Evolutionary conservation across 2,888 invertebrate genomes (phyloP), one percentile per base, ranked within the genome.

Genomic region (Agrenia bidenticulata): DNA sequence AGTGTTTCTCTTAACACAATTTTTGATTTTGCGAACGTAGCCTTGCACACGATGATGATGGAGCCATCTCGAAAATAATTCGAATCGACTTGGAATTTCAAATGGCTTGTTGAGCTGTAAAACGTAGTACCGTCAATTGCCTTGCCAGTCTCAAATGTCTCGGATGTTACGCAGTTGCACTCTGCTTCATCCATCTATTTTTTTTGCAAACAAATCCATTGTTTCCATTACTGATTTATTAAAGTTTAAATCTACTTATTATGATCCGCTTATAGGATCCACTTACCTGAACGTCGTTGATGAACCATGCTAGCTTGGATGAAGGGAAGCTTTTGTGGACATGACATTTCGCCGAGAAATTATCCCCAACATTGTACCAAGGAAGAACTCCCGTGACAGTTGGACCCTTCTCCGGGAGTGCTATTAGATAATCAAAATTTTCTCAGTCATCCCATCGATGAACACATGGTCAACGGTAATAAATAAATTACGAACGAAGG

Each of bases 321-420:
- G 72, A 57, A n/a, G 76, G 76, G 51, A 70, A 73, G 9, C 70
- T 70, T 56, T 71, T 74, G 23, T 71, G 70, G 11, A 72, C 66
- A 15, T 60, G 19, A 23, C 76, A 76, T 41, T 66, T 67, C 4
- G 72, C 73, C 5, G 71, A 66, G 45, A 76, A 72, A 61, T 73
- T 73, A 39, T 76, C 76, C 17, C 76, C 76, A 27, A 76, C 60
- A 41, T 73, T 76, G 66, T 74, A 74, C 76, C 76, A 76, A 1
- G 76, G 76, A 50, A 64, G 64, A n/a, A 68, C 41, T 27, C 74
- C 72, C 9, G 63, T 61, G 1, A 76, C 56, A 11, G 59, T 58
- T 9, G 76, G 76, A 19, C 74, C 76, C 42, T 51, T 61, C 26
- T 66, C 65, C 4, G 76, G 76, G 27, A 74, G 61, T 15, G 74